phyloP scores from a whole-genome alignment of 2,113 vertebrate species.

The Rallus limicola region DNA sequence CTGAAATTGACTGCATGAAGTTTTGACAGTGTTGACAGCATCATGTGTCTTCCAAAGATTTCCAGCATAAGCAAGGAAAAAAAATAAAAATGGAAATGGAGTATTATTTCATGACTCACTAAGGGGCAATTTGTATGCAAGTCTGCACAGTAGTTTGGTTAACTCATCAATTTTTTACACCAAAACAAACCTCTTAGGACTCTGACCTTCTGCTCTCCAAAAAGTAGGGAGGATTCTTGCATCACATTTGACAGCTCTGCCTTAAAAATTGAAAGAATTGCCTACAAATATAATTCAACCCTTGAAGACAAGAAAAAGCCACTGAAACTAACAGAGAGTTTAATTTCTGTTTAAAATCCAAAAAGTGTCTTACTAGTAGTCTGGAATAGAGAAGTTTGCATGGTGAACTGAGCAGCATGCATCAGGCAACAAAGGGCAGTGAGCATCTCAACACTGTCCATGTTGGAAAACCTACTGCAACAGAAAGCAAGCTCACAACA shows the following conservation, averaged over 20 bases:
- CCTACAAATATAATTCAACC: background rate
- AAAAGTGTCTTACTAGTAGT: fast-evolving
- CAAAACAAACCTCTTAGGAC: background rate
- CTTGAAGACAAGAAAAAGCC: background rate
- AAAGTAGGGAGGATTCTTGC: background rate
- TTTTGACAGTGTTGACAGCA: slow-evolving; percentile 59
- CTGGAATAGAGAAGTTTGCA: background rate
- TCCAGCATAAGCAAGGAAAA: slow-evolving; percentile 9
- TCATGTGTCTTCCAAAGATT: slow-evolving; percentile 9
- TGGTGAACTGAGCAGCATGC: too few relatives aligned
- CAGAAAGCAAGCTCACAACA: background rate
- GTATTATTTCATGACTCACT: background rate
- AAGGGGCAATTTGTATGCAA: background rate
- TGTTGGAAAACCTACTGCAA: background rate
- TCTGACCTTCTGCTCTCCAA: background rate
- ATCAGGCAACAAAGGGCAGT: too few relatives aligned
- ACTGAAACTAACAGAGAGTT: background rate
- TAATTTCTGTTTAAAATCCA: background rate
- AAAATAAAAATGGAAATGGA: background rate
- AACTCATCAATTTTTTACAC: background rate
- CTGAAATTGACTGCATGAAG: background rate
- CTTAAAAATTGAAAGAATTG: background rate
- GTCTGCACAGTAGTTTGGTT: background rate
- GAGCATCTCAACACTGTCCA: background rate
- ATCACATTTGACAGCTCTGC: background rate